Evolutionary conservation across 1,140 invertebrate species (phyloP).

Genomic region (Eulimnadia texana): DNA sequence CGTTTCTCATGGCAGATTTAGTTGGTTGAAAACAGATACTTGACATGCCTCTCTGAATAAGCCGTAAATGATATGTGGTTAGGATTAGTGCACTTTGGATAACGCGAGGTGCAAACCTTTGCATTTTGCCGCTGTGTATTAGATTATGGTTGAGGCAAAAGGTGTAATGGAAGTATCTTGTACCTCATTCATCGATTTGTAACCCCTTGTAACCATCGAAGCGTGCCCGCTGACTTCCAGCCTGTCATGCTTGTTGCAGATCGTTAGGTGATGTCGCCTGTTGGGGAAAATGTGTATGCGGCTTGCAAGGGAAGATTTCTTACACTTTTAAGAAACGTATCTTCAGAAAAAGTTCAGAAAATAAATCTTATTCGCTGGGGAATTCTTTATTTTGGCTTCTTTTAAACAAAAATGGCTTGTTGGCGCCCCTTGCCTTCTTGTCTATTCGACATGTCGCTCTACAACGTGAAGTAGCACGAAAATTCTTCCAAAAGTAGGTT

Average conservation of each 20-base stretch:
- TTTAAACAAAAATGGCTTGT: too few species aligned
- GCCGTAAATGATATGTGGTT: too few species aligned
- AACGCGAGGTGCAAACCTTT: background rate
- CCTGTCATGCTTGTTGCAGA: background rate
- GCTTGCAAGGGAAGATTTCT: too few species aligned
- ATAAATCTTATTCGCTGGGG: background rate
- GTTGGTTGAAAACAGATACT: too few species aligned
- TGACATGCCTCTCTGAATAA: too few species aligned
- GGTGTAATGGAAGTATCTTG: background rate
- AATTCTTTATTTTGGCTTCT: background rate
- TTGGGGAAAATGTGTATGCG: too few species aligned
- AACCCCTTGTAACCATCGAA: background rate
- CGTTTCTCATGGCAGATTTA: too few species aligned
- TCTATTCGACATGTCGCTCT: background rate
- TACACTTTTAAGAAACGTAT: too few species aligned
- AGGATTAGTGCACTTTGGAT: background rate
- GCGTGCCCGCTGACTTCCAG: background rate
- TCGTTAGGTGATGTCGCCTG: background rate
- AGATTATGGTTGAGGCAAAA: background rate
- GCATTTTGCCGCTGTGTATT: background rate
- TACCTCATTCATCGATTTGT: background rate
- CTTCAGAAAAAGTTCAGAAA: too few species aligned
- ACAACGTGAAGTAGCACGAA: background rate
- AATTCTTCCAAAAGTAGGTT: background rate
- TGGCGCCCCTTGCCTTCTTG: background rate